Conservation (phyloP, 1,140 invertebrate species). For the Pachyrhynchus sulphureomaculatus region DNA sequence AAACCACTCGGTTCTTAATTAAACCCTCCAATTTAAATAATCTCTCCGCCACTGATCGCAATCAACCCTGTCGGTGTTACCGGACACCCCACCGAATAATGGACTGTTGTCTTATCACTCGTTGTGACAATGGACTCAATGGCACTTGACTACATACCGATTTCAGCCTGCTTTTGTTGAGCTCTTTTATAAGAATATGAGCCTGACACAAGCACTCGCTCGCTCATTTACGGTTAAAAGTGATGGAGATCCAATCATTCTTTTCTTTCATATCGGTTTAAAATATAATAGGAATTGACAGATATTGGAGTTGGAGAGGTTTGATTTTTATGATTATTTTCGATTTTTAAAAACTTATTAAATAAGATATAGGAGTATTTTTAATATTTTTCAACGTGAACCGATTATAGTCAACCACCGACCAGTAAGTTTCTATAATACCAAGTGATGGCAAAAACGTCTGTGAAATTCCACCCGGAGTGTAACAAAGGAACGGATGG, state of each 20-base stretch:
- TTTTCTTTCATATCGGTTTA: constrained; percentile 17
- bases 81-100: constrained; percentile 18
- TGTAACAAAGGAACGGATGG: no score
- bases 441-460: no score
- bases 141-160: constrained; percentile 28
- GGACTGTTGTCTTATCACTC: constrained; percentile 25
- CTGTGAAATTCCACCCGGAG: no score
- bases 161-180: constrained; percentile 20
- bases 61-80: constrained; percentile 19
- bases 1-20: no score
- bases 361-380: no score
- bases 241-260: constrained; percentile 16
- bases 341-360: no score
- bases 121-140: constrained; percentile 19
- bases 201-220: constrained; percentile 18
- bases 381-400: no score
- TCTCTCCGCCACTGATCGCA: constrained; percentile 2
- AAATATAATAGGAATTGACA: constrained; percentile 3
- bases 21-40: no score
- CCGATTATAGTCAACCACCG: no score
- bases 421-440: no score
- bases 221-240: constrained; percentile 15
- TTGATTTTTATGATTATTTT: no score
- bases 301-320: no score
- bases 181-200: constrained; percentile 20